phyloP scores from a whole-genome alignment of 2,797 vertebrate genomes.

The Diceros bicornis region DNA sequence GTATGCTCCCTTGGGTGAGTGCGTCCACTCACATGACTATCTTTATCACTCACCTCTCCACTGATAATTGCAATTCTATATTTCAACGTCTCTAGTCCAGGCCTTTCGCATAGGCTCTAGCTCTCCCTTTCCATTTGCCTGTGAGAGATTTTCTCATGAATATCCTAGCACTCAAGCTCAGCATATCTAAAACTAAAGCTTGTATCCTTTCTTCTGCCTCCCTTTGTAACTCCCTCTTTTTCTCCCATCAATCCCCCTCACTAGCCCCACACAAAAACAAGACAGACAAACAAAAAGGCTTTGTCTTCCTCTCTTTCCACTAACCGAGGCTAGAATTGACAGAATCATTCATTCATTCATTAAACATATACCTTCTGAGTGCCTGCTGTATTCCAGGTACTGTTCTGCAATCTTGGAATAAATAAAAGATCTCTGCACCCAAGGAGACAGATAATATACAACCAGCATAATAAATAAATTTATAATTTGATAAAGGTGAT shows the following conservation, averaged over 20 bases:
- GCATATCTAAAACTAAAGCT: background rate
- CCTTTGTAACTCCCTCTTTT: conserved; percentile 13
- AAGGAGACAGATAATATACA: background rate
- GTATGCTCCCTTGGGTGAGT: background rate
- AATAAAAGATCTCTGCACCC: background rate
- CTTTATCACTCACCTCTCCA: background rate
- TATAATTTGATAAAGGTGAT: background rate
- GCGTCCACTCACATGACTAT: background rate
- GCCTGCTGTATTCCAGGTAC: background rate
- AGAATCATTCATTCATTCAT: background rate
- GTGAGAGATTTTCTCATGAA: background rate
- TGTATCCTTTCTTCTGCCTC: background rate
- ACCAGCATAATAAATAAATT: background rate
- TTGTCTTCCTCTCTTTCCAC: background rate
- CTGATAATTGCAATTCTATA: background rate
- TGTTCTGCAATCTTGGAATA: background rate
- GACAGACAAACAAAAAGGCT: background rate
- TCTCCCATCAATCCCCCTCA: background rate
- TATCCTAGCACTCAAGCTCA: conserved; percentile 37
- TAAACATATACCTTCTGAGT: background rate
- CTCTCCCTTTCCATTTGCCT: background rate
- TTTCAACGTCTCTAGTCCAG: background rate
- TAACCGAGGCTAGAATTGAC: background rate
- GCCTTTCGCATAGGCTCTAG: background rate
- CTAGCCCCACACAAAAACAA: background rate